phyloP scores from a whole-genome alignment of 2,888 invertebrate genomes.

The Labia minor region DNA sequence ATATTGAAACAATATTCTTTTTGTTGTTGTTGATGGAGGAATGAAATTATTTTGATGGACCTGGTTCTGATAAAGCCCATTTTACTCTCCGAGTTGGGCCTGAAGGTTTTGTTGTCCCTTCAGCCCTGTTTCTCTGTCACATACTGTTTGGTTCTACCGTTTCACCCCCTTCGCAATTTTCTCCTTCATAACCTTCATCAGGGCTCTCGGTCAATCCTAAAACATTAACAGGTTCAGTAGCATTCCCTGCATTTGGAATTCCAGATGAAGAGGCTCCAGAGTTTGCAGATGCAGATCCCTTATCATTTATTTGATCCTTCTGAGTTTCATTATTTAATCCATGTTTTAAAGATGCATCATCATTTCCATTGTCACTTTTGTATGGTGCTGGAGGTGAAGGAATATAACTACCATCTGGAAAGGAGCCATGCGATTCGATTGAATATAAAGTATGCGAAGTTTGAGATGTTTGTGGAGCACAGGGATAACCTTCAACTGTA shows the following conservation, averaged over 20 bases:
- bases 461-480: constrained; percentile 33
- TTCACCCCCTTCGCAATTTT: constrained; percentile 53
- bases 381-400: constrained; percentile 62
- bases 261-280: neutral
- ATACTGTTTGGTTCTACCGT: constrained; percentile 33
- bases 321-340: neutral
- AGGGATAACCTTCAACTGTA: constrained; percentile 71
- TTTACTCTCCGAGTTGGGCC: neutral
- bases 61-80: neutral
- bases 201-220: constrained; percentile 62
- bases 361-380: constrained; percentile 41
- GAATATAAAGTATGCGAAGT: constrained; percentile 20
- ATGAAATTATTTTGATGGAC: neutral
- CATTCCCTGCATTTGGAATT: neutral
- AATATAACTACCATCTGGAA: constrained; percentile 45
- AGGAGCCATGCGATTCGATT: constrained; percentile 22
- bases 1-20: neutral
- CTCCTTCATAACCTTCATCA: constrained; percentile 79
- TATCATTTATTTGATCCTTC: neutral
- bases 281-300: neutral
- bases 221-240: neutral
- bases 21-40: neutral
- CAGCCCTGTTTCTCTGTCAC: constrained; percentile 39
- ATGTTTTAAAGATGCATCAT: neutral
- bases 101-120: constrained; percentile 6